phyloP scores from a whole-genome alignment of 2,888 invertebrate genomes.

The Tromatobia lineatoria region DNA sequence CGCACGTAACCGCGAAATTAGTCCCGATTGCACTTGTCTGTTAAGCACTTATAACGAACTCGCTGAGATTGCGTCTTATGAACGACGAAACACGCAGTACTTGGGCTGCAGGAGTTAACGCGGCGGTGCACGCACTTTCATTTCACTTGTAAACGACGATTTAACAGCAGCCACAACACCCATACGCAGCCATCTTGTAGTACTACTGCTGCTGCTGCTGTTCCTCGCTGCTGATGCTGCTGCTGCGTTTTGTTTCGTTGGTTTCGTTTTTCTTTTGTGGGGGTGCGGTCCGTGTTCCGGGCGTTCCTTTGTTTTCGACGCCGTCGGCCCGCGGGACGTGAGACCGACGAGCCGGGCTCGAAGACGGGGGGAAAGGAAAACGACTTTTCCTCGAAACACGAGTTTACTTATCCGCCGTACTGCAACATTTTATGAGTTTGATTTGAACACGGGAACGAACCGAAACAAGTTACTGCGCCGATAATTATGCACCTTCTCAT shows the following conservation, averaged over 20 bases:
- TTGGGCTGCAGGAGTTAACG: not conserved
- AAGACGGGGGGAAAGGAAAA: not conserved
- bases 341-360: not conserved
- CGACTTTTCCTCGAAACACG: slow-evolving; percentile 35
- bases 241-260: slow-evolving; percentile 76
- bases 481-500: not conserved
- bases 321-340: not conserved
- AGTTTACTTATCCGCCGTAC: slow-evolving; percentile 3
- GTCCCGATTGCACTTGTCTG: not conserved
- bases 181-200: slow-evolving; percentile 84
- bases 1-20: slow-evolving; percentile 40
- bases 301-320: slow-evolving; percentile 55
- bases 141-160: slow-evolving; percentile 66
- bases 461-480: not conserved
- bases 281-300: slow-evolving; percentile 71
- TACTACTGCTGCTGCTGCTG: slow-evolving; percentile 50
- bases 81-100: not conserved
- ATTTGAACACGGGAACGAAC: not conserved
- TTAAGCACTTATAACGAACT: not conserved
- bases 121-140: slow-evolving; percentile 14
- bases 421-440: not conserved
- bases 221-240: slow-evolving; percentile 37
- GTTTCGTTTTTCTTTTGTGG: slow-evolving; percentile 80
- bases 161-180: slow-evolving; percentile 82
- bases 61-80: not conserved